Evolutionary conservation across 2,113 vertebrate genomes (phyloP), one percentile per base, ranked within the genome.

Genomic region (Calypte anna): DNA sequence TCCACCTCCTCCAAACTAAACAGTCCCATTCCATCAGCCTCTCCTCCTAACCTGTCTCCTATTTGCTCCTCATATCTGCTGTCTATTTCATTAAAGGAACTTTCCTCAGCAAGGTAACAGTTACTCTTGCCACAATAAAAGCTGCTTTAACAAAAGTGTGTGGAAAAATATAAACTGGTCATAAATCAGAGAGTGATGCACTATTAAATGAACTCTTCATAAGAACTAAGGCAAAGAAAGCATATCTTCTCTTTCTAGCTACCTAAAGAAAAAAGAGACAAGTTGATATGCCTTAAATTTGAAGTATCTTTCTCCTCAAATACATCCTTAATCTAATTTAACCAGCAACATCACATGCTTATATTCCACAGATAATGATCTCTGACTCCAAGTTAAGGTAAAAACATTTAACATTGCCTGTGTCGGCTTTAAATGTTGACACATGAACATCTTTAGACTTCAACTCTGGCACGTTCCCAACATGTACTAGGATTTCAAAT

Each of bases 281-380:
- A 76, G 0, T 43, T 84, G 0, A 38, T 84, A 33, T 28, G 31
- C 8, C 0, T 70, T 24, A 24, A 2, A 0, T 30, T 58, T 54
- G 27, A 88, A 88, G 5, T 48, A 9, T 40, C 19, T 53, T 70
- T 40, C 21, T 59, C 33, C 44, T 64, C 31, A 80, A 72, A 86
- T 30, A 43, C 9, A 88, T 55, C 19, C 63, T 50, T 27, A 38
- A 43, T 53, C 14, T 73, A 68, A 51, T 86, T 91, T 84, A 64
- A 89, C 80, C 12, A 73, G 50, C 10, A 51, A 24, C 8, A n/a
- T 36, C 13, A 58, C 28, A 51, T 54, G 24, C 57, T 62, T 88
- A 25, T 24, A 12, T 73, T 43, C 27, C 27, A 84, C 19, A 50
- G n/a, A 82, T 8, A 72, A 63, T 18, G 5, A 81, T 9, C n/a